Conservation (phyloP, 1,140 invertebrate species). For the Chionoecetes opilio region DNA sequence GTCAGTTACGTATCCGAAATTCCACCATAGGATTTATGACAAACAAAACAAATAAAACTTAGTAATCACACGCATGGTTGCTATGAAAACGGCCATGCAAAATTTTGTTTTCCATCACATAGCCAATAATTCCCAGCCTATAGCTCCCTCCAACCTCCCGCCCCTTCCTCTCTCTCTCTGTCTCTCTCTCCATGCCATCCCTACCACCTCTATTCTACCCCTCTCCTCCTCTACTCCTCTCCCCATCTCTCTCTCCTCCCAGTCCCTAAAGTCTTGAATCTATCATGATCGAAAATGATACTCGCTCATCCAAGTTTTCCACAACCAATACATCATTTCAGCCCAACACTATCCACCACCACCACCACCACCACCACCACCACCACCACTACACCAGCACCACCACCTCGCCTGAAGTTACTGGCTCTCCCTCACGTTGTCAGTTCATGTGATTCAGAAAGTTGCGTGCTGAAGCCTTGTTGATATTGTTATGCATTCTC, state of each 20-base stretch:
- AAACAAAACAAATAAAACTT: conserved; percentile 32
- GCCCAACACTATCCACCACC: too few relatives aligned
- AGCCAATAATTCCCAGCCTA: background rate
- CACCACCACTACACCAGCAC: too few relatives aligned
- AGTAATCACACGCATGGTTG: conserved; percentile 7
- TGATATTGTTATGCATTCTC: too few relatives aligned
- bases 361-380: too few relatives aligned
- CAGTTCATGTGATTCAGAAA: background rate
- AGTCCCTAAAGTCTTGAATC: background rate
- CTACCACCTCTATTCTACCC: background rate
- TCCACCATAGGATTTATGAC: background rate
- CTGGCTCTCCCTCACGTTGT: too few relatives aligned
- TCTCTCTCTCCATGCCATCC: background rate
- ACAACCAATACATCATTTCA: too few relatives aligned
- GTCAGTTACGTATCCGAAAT: conserved; percentile 1
- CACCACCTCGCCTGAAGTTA: too few relatives aligned
- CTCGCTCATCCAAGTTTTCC: background rate
- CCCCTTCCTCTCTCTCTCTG: background rate
- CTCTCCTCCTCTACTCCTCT: background rate
- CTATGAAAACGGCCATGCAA: background rate
- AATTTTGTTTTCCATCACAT: conserved; percentile 20
- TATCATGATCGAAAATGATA: conserved; percentile 19
- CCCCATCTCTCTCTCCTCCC: background rate
- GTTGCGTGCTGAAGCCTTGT: background rate
- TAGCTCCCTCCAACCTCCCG: background rate